Evolutionary conservation across 2,888 invertebrate species (phyloP).

Genomic region (Drosophila kokeensis): DNA sequence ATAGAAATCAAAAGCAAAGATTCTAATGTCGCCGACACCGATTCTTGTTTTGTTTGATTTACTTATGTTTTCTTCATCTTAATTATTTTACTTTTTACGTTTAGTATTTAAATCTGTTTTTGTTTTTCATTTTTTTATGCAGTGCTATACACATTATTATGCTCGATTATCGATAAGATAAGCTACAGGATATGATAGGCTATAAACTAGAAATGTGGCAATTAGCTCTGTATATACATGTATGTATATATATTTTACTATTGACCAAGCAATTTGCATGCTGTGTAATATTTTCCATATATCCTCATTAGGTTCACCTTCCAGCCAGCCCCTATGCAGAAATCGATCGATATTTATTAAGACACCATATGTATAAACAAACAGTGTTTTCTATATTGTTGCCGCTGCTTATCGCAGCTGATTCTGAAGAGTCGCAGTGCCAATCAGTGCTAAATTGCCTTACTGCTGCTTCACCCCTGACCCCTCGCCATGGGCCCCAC

Average conservation of each 20-base stretch:
- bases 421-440: not conserved
- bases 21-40: conserved; percentile 39
- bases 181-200: not conserved
- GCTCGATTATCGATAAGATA: not conserved
- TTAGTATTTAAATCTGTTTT: not conserved
- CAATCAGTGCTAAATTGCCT: conserved; percentile 20
- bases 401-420: conserved; percentile 23
- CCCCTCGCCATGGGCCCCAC: not conserved
- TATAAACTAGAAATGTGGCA: not conserved
- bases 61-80: conserved; percentile 9
- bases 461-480: conserved; percentile 18
- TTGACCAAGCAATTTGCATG: not conserved
- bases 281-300: not conserved
- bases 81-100: not conserved
- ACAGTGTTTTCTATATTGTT: not conserved
- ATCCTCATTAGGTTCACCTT: not conserved
- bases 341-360: not conserved
- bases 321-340: not conserved
- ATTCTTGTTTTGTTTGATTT: conserved; percentile 41
- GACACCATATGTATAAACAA: not conserved
- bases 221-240: not conserved
- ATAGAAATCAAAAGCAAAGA: conserved; percentile 51
- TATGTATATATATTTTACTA: not conserved
- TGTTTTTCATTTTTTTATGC: not conserved
- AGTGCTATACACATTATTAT: not conserved